Conservation (phyloP, 2,797 vertebrate genomes). For the Eutrigla gurnardus region DNA sequence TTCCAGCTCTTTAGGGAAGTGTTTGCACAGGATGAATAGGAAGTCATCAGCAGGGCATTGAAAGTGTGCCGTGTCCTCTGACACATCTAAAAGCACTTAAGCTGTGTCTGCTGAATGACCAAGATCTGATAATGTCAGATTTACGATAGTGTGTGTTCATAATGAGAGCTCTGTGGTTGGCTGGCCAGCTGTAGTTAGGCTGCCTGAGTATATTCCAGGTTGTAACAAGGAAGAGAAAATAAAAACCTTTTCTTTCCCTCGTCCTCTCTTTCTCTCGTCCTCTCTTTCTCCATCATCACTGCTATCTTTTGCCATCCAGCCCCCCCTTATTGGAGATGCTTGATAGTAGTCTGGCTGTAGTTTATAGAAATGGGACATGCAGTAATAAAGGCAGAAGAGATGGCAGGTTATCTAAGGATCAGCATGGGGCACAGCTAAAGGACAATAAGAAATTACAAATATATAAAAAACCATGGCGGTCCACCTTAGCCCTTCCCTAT, state of each 20-base stretch:
- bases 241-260: constrained; percentile 61
- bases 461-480: constrained; percentile 47
- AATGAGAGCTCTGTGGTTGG: constrained; percentile 64
- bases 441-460: constrained; percentile 64
- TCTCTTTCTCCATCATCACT: constrained; percentile 49
- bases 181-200: constrained; percentile 46
- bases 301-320: constrained; percentile 60
- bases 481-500: constrained; percentile 33
- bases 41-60: constrained; percentile 64
- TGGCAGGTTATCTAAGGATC: constrained; percentile 67
- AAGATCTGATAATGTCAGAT: constrained; percentile 78
- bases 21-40: constrained; percentile 66
- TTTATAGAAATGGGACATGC: constrained; percentile 62
- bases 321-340: constrained; percentile 61
- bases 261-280: constrained; percentile 6
- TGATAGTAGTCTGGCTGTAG: constrained; percentile 62
- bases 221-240: constrained; percentile 62
- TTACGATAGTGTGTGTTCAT: constrained; percentile 69
- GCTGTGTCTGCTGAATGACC: constrained; percentile 73
- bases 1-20: constrained; percentile 58
- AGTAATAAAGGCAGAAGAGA: constrained; percentile 55
- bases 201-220: constrained; percentile 74
- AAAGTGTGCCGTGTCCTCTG: constrained; percentile 75
- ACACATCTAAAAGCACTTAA: constrained; percentile 81
- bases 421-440: constrained; percentile 40